Evolutionary conservation across 2,797 vertebrate genomes (phyloP), one percentile per base, ranked within the genome.

Genomic region (Hoplostethus mediterraneus): DNA sequence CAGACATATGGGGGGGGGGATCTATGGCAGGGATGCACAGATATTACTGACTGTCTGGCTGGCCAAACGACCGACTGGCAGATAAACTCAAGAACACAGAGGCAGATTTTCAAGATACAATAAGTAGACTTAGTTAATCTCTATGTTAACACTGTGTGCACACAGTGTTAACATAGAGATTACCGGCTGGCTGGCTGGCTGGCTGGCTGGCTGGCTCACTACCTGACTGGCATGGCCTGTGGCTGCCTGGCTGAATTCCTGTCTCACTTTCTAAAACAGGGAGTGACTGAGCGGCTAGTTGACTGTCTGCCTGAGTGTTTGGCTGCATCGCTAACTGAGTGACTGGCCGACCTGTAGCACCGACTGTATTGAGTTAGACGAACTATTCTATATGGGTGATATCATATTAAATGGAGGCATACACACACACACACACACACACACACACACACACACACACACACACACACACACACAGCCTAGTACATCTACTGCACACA

Each of bases 191-290:
- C 51, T 31, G 44, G 55, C 31, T 28, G 48, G 54, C 8, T 42
- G 60, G 13, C n/a, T 71, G 75, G 6, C 31, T 33, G 31, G 6
- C 31, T 33, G 31, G 6, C 31, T 33, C 3, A 45, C 12, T 45
- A 5, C 14, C 4, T 6, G 16, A 17, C 7, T 52, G 17, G 5
- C 48, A 21, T 51, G 74, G 2, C 40, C 21, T 21, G 21, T 44
- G 40, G 5, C 40, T 44, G 40, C 40, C 36, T 66, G 54, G 64
- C 48, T 51, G 76, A 5, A 5, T 44, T 5, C 4, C 40, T 44
- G 40, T 8, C 36, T 66, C 49, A 67, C 49, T 83, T 75, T 68
- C 63, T 54, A 16, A 10, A 71, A 62, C 60, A 36, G 77, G 79
- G 63, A 57, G 55, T 75, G 76, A 82, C 55, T 31, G 25, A n/a